These are phyloP conservation scores for Ochropleura leucogaster DNA, from an alignment of 2,888 invertebrate genomes.

Conservation along the genomic window DNA sequence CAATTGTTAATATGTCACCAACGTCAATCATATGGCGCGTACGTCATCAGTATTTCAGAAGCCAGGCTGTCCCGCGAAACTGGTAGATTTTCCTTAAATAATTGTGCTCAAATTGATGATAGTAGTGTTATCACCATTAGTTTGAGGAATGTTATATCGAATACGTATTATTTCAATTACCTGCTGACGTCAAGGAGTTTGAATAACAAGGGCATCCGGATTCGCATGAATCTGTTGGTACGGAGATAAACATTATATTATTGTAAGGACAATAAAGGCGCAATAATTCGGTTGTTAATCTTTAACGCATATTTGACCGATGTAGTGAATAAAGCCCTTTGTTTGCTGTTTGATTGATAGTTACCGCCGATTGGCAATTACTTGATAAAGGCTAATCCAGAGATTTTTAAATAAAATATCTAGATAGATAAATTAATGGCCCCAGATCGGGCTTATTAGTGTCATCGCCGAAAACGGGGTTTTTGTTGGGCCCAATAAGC, in stretches of 20 bases:
- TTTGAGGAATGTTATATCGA: conserved; percentile 24
- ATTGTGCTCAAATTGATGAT: conserved; percentile 9
- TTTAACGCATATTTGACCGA: neutral
- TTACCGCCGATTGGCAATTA: neutral
- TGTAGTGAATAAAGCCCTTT: neutral
- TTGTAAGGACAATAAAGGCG: neutral
- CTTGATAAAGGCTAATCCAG: neutral
- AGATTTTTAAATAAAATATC: too few species aligned
- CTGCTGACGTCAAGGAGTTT: conserved; percentile 7
- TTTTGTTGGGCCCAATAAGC: neutral
- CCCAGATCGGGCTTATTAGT: neutral
- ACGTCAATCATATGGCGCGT: conserved; percentile 44
- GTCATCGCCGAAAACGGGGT: neutral
- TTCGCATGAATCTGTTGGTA: conserved; percentile 14
- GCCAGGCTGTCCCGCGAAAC: neutral
- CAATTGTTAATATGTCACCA: neutral
- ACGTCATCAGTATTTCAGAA: conserved; percentile 13
- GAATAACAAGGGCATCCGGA: neutral
- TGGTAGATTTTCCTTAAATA: conserved; percentile 28
- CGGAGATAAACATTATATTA: neutral
- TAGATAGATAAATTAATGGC: neutral
- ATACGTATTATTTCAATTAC: neutral
- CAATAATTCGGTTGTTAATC: neutral
- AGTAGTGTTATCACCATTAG: neutral
- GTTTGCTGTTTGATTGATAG: neutral